These are phyloP conservation scores for Mayetiola destructor DNA, from an alignment of 2,888 invertebrate species.

Conservation along the genomic window DNA sequence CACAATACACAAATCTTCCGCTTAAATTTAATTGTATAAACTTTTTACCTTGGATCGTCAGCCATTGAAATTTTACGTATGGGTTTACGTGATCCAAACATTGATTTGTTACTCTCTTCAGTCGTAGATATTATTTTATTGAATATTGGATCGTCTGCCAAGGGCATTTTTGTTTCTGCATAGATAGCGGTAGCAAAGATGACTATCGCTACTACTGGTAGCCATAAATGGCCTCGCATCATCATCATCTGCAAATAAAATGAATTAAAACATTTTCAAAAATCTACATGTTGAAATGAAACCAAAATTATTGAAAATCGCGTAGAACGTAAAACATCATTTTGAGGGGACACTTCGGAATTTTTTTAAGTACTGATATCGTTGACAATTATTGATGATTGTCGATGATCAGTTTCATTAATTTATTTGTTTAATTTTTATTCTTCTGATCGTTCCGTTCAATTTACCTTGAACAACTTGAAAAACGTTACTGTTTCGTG, in stretches of 20 bases:
- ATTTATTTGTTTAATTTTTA: too few relatives aligned
- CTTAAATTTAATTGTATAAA: background rate
- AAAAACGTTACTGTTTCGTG: too few relatives aligned
- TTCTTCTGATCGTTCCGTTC: too few relatives aligned
- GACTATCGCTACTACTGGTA: slow-evolving; percentile 30
- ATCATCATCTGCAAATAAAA: slow-evolving; percentile 16
- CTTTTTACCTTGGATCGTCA: background rate
- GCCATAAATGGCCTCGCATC: slow-evolving; percentile 34
- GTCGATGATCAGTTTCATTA: too few relatives aligned
- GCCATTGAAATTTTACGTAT: background rate
- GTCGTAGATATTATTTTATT: background rate
- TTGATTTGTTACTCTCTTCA: background rate
- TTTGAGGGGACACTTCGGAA: too few relatives aligned
- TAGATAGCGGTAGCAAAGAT: slow-evolving; percentile 22
- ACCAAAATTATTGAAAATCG: too few relatives aligned
- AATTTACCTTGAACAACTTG: too few relatives aligned
- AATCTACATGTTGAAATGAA: too few relatives aligned
- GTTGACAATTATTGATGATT: too few relatives aligned
- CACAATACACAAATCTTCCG: background rate
- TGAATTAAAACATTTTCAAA: too few relatives aligned
- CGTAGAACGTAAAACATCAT: too few relatives aligned
- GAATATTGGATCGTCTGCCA: background rate
- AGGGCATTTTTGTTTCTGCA: background rate
- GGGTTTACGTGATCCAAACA: background rate
- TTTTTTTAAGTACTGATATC: too few relatives aligned